Evolutionary conservation across 2,113 vertebrate species (phyloP).

Genomic region (Alectura lathami): DNA sequence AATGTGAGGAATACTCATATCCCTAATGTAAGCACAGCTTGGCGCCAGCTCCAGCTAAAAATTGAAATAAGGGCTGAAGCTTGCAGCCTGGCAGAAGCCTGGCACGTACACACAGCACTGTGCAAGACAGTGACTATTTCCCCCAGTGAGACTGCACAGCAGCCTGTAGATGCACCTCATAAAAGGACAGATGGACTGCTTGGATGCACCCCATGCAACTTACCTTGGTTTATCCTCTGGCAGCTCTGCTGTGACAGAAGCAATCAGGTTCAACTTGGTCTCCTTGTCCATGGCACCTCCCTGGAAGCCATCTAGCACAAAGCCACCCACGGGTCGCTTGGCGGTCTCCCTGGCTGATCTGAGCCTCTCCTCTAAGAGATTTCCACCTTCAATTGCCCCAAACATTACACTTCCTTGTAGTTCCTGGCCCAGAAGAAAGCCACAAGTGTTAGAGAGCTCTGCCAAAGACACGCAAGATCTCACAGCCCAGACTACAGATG

Average conservation of each 20-base stretch:
- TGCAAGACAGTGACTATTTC: not conserved
- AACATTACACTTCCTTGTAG: slow-evolving; percentile 84
- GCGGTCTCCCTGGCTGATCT: slow-evolving; percentile 92
- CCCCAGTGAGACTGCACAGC: not conserved
- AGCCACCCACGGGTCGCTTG: slow-evolving; percentile 93
- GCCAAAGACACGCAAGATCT: not conserved
- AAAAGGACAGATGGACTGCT: not conserved
- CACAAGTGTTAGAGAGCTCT: slow-evolving; percentile 2
- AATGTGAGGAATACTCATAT: not conserved
- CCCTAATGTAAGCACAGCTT: not conserved
- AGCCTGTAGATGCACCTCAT: not conserved
- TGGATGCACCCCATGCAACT: slow-evolving; percentile 1
- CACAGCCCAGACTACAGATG: not conserved
- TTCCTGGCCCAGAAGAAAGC: slow-evolving; percentile 76
- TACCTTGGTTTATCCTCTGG: slow-evolving; percentile 95
- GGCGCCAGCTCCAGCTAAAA: not conserved
- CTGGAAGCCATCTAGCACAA: slow-evolving; percentile 93
- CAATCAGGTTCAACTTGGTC: slow-evolving; percentile 84
- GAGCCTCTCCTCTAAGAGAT: slow-evolving; percentile 89
- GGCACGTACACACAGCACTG: not conserved
- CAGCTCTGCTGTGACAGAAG: slow-evolving; percentile 84
- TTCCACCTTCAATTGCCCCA: slow-evolving; percentile 93
- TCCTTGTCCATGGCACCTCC: slow-evolving; percentile 75
- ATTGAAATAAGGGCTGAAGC: not conserved
- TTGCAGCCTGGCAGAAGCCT: not conserved